These are phyloP conservation scores for Pionites leucogaster DNA, from an alignment of 2,113 vertebrate genomes.

Conservation along the genomic window DNA sequence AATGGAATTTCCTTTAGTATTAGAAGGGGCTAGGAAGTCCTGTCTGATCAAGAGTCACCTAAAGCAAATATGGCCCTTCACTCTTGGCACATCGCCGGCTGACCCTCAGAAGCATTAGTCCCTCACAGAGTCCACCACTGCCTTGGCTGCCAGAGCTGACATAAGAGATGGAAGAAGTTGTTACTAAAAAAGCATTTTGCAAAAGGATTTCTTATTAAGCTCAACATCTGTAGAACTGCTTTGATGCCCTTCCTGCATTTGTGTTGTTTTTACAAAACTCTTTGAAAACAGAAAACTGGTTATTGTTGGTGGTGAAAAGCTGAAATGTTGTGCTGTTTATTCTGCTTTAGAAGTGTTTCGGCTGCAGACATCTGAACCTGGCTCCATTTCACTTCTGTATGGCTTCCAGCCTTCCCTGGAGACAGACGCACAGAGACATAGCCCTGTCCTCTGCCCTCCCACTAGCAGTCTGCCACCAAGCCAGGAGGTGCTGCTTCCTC, in stretches of 20 bases:
- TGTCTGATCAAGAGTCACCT: background rate
- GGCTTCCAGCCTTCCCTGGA: conserved; percentile 40
- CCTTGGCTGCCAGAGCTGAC: background rate
- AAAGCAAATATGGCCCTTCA: background rate
- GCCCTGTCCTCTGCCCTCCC: conserved; percentile 41
- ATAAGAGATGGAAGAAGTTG: background rate
- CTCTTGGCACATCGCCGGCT: background rate
- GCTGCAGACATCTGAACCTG: conserved; percentile 42
- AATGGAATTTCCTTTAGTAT: background rate
- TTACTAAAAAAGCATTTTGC: background rate
- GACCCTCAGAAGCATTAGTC: background rate
- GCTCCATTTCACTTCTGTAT: conserved; percentile 18
- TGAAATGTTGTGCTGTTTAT: conserved; percentile 17
- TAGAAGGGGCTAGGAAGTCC: background rate
- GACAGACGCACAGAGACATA: background rate
- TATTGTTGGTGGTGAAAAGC: background rate
- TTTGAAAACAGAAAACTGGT: conserved; percentile 29
- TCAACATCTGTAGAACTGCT: background rate
- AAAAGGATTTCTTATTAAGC: background rate
- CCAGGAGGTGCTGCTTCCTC: conserved; percentile 44
- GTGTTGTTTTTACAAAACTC: background rate
- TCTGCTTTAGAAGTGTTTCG: conserved; percentile 2
- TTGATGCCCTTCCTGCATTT: background rate
- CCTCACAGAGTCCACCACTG: background rate
- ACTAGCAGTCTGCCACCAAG: conserved; percentile 57